Percentiles rank a stretch among this genome's conserved stretches.
These are phyloP conservation scores for Galerucella pusilla DNA, from an alignment of 2,888 invertebrate genomes.

Conservation along the genomic window DNA sequence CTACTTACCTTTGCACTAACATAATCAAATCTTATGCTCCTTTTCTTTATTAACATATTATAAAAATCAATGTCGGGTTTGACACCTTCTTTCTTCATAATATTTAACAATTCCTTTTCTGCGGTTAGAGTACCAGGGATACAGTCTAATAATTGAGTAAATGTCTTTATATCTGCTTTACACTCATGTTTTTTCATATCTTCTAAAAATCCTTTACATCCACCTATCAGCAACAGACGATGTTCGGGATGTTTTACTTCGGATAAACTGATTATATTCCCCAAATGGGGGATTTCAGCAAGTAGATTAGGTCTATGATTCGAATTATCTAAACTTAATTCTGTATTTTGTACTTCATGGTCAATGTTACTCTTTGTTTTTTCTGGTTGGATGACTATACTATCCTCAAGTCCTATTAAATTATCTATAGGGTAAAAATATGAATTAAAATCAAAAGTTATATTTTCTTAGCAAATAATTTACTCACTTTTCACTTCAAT, in stretches of 20 bases:
- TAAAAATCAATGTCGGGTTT: slow-evolving; percentile 84
- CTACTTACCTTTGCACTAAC: slow-evolving; percentile 69
- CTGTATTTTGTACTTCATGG: background rate
- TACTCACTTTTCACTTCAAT: background rate
- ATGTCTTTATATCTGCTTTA: slow-evolving; percentile 81
- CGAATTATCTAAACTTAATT: slow-evolving; percentile 6
- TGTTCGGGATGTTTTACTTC: slow-evolving; percentile 73
- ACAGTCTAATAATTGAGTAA: slow-evolving; percentile 80
- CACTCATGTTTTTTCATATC: slow-evolving; percentile 77
- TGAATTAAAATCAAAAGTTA: too few relatives aligned
- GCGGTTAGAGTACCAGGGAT: slow-evolving; percentile 74
- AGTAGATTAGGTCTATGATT: slow-evolving; percentile 74
- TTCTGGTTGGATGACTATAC: background rate
- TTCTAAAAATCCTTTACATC: slow-evolving; percentile 78
- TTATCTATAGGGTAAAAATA: background rate
- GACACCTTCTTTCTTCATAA: slow-evolving; percentile 71
- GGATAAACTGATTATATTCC: slow-evolving; percentile 70
- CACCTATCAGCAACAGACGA: slow-evolving; percentile 83
- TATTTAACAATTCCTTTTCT: slow-evolving; percentile 76
- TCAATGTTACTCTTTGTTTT: slow-evolving; percentile 3
- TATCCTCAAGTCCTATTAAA: background rate
- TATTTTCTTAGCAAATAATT: too few relatives aligned
- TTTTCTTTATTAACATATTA: slow-evolving; percentile 86
- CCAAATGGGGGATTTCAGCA: slow-evolving; percentile 70
- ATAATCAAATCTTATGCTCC: slow-evolving; percentile 77